Conservation (phyloP, 2,113 vertebrate genomes). For the Mungos mungo region DNA sequence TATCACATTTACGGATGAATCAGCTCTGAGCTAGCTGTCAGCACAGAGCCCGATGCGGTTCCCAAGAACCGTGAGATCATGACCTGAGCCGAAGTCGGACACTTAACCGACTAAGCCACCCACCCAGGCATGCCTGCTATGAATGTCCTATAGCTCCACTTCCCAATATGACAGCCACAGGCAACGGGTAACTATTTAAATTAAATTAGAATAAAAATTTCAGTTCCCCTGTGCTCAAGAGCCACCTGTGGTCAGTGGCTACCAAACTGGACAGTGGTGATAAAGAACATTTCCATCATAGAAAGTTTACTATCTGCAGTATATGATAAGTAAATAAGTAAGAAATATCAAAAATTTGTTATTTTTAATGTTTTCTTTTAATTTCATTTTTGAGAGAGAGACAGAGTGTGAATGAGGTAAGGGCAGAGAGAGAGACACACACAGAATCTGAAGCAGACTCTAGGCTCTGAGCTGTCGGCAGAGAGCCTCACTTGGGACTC, state of each 20-base stretch:
- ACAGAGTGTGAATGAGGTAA: too few relatives aligned
- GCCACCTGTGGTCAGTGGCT: background rate
- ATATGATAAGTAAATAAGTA: background rate
- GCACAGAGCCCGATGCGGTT: too few relatives aligned
- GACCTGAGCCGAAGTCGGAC: too few relatives aligned
- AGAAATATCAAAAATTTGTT: background rate
- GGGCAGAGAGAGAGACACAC: too few relatives aligned
- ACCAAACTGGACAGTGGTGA: background rate
- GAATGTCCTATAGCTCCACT: background rate
- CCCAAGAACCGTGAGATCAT: too few relatives aligned
- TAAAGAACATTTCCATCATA: background rate
- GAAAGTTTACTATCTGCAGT: background rate
- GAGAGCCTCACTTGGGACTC: too few relatives aligned
- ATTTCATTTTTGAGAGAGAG: too few relatives aligned
- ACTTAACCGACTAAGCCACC: too few relatives aligned
- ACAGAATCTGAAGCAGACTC: too few relatives aligned
- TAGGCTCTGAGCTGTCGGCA: too few relatives aligned
- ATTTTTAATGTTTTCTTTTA: too few relatives aligned
- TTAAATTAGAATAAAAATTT: conserved; percentile 15
- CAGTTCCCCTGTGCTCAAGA: background rate
- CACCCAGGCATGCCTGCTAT: background rate
- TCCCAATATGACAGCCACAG: background rate
- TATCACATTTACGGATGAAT: conserved; percentile 2
- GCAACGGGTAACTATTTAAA: background rate
- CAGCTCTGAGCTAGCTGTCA: too few relatives aligned